Base-by-base conservation (phyloP, 1,140 invertebrate species). In the Drosophila rufa region DNA sequence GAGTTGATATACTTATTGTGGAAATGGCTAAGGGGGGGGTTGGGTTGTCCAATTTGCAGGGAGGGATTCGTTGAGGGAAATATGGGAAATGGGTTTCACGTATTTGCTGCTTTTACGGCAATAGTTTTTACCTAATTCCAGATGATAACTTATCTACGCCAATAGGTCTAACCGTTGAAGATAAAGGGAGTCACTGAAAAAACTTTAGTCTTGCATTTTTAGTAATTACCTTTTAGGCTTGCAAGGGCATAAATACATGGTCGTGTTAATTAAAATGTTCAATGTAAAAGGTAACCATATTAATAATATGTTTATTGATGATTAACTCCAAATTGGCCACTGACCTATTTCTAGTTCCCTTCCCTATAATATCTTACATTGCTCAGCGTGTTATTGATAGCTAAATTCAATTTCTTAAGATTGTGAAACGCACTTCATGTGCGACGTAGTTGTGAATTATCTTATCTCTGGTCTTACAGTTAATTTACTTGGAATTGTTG, bases 391-490 rank as follows among this genome's bases (percentile, higher is more conserved):
- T 27, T 56, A 42, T 56, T 27, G 15, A 36, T 30, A 58, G 40
- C 0, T 65, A 19, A 15, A 22, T 33, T 62, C 5, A 50, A 65
- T 36, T 46, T 11, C 42, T 9, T 19, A 36, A 15, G 14, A 15
- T 43, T 50, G 57, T 11, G 46, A 36, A 38, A 55, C 17, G 30
- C 17, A n/a, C n/a, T 30, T n/a, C 8, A n/a, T 3, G 42, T 56
- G 47, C 40, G 25, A 27, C 47, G 60, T 56, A 69, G 62, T 64
- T 68, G 2, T 5, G 15, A 7, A 15, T 46, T 68, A 69, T 70
- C 68, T 70, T 70, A 70, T 70, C 68, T 70, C 17, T 40, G 12
- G 19, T 15, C 27, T 51, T 19, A 27, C 45, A 45, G 17, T 30
- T 45, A 65, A 25, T 36, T 12, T 33, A 38, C 22, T 33, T 22